Evolutionary conservation across 2,797 vertebrate species (phyloP).

Genomic region (Valencia hispanica): DNA sequence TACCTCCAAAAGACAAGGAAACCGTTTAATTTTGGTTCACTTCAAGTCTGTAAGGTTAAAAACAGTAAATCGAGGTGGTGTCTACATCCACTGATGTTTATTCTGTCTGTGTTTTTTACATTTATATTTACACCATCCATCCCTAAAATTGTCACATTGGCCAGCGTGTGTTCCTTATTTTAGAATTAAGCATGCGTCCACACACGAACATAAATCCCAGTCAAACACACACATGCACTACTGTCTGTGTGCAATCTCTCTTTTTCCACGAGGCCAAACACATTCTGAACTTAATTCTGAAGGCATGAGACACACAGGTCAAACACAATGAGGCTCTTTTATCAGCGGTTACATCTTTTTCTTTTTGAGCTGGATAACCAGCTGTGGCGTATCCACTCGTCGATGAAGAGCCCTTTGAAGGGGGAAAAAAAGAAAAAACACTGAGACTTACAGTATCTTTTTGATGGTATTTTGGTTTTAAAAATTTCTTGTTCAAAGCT

Average conservation of each 20-base stretch:
- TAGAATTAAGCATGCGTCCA: conserved; percentile 69
- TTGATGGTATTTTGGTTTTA: conserved; percentile 8
- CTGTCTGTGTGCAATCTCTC: conserved; percentile 24
- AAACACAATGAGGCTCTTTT: conserved; percentile 70
- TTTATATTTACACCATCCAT: conserved; percentile 64
- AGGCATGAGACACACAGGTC: conserved; percentile 69
- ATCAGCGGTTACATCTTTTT: conserved; percentile 50
- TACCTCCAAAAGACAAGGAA: conserved; percentile 45
- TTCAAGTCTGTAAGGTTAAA: conserved; percentile 6
- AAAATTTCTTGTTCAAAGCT: not conserved
- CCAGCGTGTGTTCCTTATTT: conserved; percentile 74
- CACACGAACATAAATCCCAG: conserved; percentile 28
- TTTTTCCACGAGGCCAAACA: conserved; percentile 65
- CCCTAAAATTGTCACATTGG: conserved; percentile 64
- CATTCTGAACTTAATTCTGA: conserved; percentile 73
- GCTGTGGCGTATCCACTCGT: conserved; percentile 35
- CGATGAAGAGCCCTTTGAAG: conserved; percentile 17
- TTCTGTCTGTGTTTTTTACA: conserved; percentile 19
- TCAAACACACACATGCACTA: conserved; percentile 30
- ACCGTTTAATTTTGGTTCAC: conserved; percentile 10
- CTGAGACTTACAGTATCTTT: conserved; percentile 9
- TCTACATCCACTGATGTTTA: conserved; percentile 8
- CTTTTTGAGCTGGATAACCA: conserved; percentile 22
- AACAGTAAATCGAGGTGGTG: conserved; percentile 21
- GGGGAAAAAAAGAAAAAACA: not conserved